A percentile compares a stretch with the other conserved stretches of the same genome.
Evolutionary conservation across 2,888 invertebrate genomes (phyloP).

Genomic region (Polydrusus cervinus): DNA sequence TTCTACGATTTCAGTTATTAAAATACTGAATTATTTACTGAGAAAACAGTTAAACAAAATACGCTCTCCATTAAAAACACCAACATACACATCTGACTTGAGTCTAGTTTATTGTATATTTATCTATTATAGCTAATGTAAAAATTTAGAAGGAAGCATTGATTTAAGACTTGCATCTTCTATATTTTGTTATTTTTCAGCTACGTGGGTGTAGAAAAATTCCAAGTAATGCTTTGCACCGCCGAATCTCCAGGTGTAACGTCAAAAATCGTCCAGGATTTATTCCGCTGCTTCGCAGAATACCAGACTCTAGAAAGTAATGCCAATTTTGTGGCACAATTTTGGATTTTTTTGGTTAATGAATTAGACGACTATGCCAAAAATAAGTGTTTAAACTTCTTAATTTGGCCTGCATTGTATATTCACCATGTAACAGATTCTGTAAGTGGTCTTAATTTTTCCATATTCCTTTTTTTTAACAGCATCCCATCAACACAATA

Average conservation of each 20-base stretch:
- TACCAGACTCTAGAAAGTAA: conserved; percentile 49
- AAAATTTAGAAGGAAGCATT: too few species aligned
- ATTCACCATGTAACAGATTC: conserved; percentile 56
- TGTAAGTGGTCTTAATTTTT: conserved; percentile 45
- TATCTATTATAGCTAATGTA: too few species aligned
- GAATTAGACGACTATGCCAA: conserved; percentile 51
- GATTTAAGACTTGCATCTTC: too few species aligned
- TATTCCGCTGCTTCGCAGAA: conserved; percentile 50
- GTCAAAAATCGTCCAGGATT: conserved; percentile 41
- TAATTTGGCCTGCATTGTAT: conserved; percentile 60
- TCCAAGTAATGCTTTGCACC: conserved; percentile 21
- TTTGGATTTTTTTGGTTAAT: conserved; percentile 56
- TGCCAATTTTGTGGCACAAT: conserved; percentile 52
- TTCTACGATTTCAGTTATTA: too few species aligned
- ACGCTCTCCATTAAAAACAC: too few species aligned
- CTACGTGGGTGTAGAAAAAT: conserved; percentile 36
- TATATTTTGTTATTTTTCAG: conserved; percentile 27
- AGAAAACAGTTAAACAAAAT: too few species aligned
- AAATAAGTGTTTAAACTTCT: conserved; percentile 53
- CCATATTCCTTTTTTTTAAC: too few species aligned
- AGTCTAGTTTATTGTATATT: too few species aligned
- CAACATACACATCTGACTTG: too few species aligned
- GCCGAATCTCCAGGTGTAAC: conserved; percentile 45
- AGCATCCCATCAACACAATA: too few species aligned
- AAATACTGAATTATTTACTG: too few species aligned